Percentiles rank a stretch among this genome's conserved stretches.
These are phyloP conservation scores for Tupiocoris notatus DNA, from an alignment of 2,888 invertebrate species.

Conservation along the genomic window DNA sequence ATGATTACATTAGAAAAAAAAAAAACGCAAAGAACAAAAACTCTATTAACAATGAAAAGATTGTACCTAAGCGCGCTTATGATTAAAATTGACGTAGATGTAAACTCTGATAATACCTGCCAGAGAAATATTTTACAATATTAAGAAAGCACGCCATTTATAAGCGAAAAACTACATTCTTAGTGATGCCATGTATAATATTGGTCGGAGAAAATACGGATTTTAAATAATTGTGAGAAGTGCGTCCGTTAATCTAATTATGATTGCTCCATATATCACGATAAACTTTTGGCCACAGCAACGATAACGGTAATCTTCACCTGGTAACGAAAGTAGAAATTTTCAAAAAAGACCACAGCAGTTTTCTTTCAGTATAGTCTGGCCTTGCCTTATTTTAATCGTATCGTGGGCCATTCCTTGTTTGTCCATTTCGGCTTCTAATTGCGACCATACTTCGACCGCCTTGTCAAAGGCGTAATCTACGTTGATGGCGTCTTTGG, in stretches of 20 bases:
- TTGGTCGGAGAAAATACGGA: too few relatives aligned
- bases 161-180: too few relatives aligned
- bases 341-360: slow-evolving; percentile 30
- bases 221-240: too few relatives aligned
- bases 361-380: neutral
- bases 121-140: neutral
- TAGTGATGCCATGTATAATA: too few relatives aligned
- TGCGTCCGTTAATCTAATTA: neutral
- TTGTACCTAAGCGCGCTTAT: too few relatives aligned
- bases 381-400: neutral
- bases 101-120: neutral
- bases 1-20: too few relatives aligned
- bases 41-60: too few relatives aligned
- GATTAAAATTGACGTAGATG: too few relatives aligned
- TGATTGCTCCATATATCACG: slow-evolving; percentile 24
- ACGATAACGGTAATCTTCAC: neutral
- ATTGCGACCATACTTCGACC: slow-evolving; percentile 65
- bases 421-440: slow-evolving; percentile 58
- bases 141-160: too few relatives aligned
- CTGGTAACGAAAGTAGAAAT: slow-evolving; percentile 10
- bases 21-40: too few relatives aligned
- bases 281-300: neutral
- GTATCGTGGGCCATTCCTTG: slow-evolving; percentile 50
- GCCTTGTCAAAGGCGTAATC: slow-evolving; percentile 82
- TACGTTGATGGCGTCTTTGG: slow-evolving; percentile 87